Base-by-base conservation (phyloP, 53 echinoderm and acorn worm species). In the Luidia sarsii region DNA sequence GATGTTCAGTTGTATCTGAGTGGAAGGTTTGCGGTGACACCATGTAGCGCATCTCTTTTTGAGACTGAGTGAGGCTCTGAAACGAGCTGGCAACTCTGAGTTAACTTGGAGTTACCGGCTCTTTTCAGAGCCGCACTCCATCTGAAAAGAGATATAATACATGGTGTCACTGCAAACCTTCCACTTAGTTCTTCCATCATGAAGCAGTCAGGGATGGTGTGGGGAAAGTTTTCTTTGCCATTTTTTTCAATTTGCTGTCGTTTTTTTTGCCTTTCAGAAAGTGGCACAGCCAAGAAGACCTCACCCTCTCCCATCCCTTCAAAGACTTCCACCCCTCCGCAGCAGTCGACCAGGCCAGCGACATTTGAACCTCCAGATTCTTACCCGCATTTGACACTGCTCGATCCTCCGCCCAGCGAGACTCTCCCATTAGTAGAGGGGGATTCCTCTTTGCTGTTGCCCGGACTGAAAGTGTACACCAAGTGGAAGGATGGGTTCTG, bases 401-500 rank as follows among this genome's bases (percentile, higher is more conserved):
- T 54, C 38, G 72, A 72, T 22, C 72, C 72, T 24, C 72, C 72
- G 56, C 35, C 55, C 6, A 27, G 72, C 56, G 72, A 72, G 72
- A 72, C 72, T 72, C 72, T 72, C 27, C 72, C 55, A 72, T 20
- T 72, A 55, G 39, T 39, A 25, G 72, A 72, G 22, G 72, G 72
- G 72, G 72, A 72, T 4, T 36, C 7, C 27, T n/a, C 87, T 20
- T 65, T 82, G 36, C 55, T 87, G 57, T 39, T 82, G 18, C 87
- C 93, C 4, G 93, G 87, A 31, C 60, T 81, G 16, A 80, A 87
- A 39, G 90, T 93, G 31, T 80, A 83, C 33, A 83, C 93, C 16
- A 84, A 83, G 9, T 93, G 93, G 93, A 33, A 66, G 61, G 93
- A 93, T 68, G 87, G 84, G 11, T 90, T 80, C 64, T 93, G 80